Percentiles rank a stretch among this genome's conserved stretches.
These are phyloP conservation scores for Littorina saxatilis DNA, from an alignment of 1,140 invertebrate genomes.

Conservation along the genomic window DNA sequence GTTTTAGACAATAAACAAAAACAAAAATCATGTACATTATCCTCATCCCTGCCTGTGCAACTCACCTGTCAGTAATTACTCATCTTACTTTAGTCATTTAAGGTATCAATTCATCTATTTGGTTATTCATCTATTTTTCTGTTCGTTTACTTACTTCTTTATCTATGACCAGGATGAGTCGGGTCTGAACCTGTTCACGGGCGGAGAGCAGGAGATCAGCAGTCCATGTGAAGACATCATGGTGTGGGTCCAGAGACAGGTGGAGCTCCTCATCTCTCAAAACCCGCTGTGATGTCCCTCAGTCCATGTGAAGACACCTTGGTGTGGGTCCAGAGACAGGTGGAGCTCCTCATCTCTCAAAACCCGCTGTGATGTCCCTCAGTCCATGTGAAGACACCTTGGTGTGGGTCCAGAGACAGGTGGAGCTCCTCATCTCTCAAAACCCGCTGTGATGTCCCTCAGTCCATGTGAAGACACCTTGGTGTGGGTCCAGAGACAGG, in stretches of 20 bases:
- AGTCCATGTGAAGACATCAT: slow-evolving; percentile 81
- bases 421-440: slow-evolving; percentile 82
- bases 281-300: slow-evolving; percentile 28
- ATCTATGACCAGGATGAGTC: slow-evolving; percentile 70
- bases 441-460: slow-evolving; percentile 28
- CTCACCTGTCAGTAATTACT: no score
- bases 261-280: slow-evolving; percentile 82
- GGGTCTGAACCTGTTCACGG: slow-evolving; percentile 71
- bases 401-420: slow-evolving; percentile 84
- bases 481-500: slow-evolving; percentile 84
- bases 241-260: slow-evolving; percentile 84
- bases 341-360: slow-evolving; percentile 82
- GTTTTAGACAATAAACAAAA: no score
- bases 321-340: slow-evolving; percentile 84
- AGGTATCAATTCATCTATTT: no score
- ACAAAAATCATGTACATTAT: no score
- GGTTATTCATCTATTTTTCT: no score
- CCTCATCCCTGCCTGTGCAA: no score
- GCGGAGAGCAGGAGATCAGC: slow-evolving; percentile 82
- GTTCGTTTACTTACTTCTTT: no score
- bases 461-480: slow-evolving; percentile 81
- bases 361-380: slow-evolving; percentile 28
- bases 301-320: slow-evolving; percentile 81
- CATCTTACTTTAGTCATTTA: no score
- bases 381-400: slow-evolving; percentile 81